These are phyloP conservation scores for Cecidostiba fungosa DNA, from an alignment of 2,888 invertebrate genomes.

Conservation along the genomic window DNA sequence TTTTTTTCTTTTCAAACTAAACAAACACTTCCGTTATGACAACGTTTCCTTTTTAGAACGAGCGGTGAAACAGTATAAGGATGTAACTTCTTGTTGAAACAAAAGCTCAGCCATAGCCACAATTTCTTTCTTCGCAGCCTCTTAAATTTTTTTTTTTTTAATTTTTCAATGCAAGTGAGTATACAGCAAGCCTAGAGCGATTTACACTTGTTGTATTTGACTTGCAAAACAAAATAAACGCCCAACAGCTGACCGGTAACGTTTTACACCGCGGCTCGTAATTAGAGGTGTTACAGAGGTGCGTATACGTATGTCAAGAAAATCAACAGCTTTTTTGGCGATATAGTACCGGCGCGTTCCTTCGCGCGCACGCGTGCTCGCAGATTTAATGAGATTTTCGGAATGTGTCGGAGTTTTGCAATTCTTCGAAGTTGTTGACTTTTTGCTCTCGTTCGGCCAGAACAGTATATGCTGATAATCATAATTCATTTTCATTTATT, in stretches of 20 bases:
- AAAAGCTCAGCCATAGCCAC: neutral
- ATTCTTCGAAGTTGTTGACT: slow-evolving; percentile 10
- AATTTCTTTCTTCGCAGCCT: neutral
- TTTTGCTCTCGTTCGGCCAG: neutral
- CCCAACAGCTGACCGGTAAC: slow-evolving; percentile 8
- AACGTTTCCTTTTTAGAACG: neutral
- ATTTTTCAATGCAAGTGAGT: neutral
- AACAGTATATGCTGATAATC: neutral
- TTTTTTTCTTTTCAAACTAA: neutral
- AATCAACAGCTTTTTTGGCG: slow-evolving; percentile 29
- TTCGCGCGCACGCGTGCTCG: neutral
- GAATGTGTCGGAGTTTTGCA: slow-evolving; percentile 46
- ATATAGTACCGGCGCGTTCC: slow-evolving; percentile 9
- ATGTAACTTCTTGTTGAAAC: neutral
- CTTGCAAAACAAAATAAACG: slow-evolving; percentile 40
- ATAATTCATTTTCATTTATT: slow-evolving; percentile 21
- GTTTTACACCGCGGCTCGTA: slow-evolving; percentile 29
- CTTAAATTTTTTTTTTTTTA: too few species aligned
- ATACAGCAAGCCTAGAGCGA: neutral
- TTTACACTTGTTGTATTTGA: slow-evolving; percentile 40
- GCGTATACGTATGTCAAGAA: neutral
- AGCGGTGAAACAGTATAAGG: neutral
- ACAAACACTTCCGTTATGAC: neutral
- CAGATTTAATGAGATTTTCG: slow-evolving; percentile 53
- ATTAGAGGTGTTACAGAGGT: slow-evolving; percentile 45